Evolutionary conservation across 2,888 invertebrate genomes (phyloP), one percentile per base, ranked within the genome.

Genomic region (Drosophila merina): DNA sequence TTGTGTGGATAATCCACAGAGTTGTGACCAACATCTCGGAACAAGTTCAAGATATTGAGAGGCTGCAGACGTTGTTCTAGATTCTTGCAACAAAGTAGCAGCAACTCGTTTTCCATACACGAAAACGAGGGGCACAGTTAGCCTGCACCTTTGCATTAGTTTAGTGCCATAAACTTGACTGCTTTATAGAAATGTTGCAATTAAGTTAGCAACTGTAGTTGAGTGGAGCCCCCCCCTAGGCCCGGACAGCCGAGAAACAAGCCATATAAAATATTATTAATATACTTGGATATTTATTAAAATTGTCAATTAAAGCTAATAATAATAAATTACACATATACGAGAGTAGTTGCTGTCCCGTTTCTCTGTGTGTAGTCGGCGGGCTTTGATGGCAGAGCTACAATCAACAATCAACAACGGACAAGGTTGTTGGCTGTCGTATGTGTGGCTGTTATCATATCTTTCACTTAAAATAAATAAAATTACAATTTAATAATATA

Each of bases 381-480:
- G 1, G 68, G 63, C 83, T 87, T 87, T 87, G 87, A 81, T 60
- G 52, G 63, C 33, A 36, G 33, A 56, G 54, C 77, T 72, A 75
- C 84, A 84, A 80, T 80, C 84, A 77, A 67, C 63, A 64, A 64
- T 66, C 70, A 70, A 76, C 80, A 57, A 63, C 30, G 25, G 52
- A 69, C 66, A 60, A 54, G 28, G 57, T 47, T 31, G 70, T 40
- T 47, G 48, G 7, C 36, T 38, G 48, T 52, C 25, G 20, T 38
- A 0, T 36, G 62, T 47, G 52, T 50, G 52, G 75, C 68, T 81
- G 73, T 84, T 88, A 88, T 84, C 83, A 84, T 83, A 88, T 83
- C 83, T 77, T 72, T 86, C 81, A 88, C 83, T 88, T 84, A 84
- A 88, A 84, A 84, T 84, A 84, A 84, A 84, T 88, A 84, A 86